Base-by-base conservation (phyloP, 1,140 invertebrate species). In the Diachasmimorpha longicaudata region DNA sequence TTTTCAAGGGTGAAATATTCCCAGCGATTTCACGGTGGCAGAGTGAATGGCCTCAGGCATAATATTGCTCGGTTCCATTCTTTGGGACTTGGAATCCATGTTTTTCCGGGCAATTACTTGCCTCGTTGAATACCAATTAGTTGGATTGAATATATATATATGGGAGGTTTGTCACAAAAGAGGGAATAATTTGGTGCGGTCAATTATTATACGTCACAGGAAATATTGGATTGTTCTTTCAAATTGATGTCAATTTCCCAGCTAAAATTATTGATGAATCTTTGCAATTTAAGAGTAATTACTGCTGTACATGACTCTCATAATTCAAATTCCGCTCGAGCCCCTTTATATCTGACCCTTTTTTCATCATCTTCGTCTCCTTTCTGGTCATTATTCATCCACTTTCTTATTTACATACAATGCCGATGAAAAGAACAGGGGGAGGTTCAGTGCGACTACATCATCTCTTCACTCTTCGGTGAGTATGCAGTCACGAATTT, bases 51-150 rank as follows among this genome's bases (percentile, higher is more conserved):
- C 82, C 78, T 76, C 76, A 58, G 68, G 9, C 39, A 9, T 81
- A 85, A 85, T 86, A 86, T 88, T 83, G 87, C 79, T 79, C 11
- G 16, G 25, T 71, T 55, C 78, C 79, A 81, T 81, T 84, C 80
- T 83, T 81, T 78, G 79, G 82, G n/a, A 68, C 87, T 87, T 85
- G 86, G 85, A 87, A 88, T 88, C 82, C 83, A 80, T 86, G 85
- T 86, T 87, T 87, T 86, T 87, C 83, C 85, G 80, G 77, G 73
- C 83, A 83, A 86, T 88, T 86, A 86, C 82, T 82, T 79, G 81
- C 81, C 78, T 81, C 85, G 84, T 81, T 86, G 85, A 86, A 86
- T 88, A 85, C 86, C 84, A 87, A 88, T 88, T 88, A 87, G 86
- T 81, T 84, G 77, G 78, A 81, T 75, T 52, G 16, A 66, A 55